phyloP scores from a whole-genome alignment of 1,140 invertebrate species.

The Drosophila kepulauana region DNA sequence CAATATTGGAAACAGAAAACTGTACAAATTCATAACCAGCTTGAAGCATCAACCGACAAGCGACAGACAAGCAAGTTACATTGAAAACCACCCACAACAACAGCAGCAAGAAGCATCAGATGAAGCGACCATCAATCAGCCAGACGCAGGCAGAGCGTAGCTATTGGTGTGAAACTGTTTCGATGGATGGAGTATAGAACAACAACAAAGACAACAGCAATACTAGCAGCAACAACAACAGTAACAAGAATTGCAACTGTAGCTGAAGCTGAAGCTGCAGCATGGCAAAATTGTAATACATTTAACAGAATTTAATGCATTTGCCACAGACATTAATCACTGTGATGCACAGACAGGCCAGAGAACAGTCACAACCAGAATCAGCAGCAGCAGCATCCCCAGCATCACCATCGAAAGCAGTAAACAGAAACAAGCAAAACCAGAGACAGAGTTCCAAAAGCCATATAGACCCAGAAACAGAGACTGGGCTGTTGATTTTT shows the following conservation, averaged over 20 bases:
- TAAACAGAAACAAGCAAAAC: background rate
- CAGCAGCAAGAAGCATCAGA: slow-evolving; percentile 49
- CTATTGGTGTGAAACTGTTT: slow-evolving; percentile 73
- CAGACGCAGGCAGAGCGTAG: slow-evolving; percentile 65
- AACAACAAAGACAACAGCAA: background rate
- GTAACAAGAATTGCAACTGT: slow-evolving; percentile 31
- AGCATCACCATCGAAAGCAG: slow-evolving; percentile 1
- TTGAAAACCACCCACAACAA: slow-evolving; percentile 43
- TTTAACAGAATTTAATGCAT: slow-evolving; percentile 84
- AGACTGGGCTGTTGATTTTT: slow-evolving; percentile 72
- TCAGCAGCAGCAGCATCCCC: slow-evolving; percentile 16
- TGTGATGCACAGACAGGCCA: slow-evolving; percentile 81
- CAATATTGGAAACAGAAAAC: slow-evolving; percentile 53
- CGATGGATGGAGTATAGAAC: slow-evolving; percentile 9
- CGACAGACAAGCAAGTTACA: slow-evolving; percentile 63
- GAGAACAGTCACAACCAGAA: slow-evolving; percentile 42
- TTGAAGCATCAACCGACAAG: slow-evolving; percentile 20
- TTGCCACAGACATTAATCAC: slow-evolving; percentile 84
- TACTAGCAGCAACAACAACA: slow-evolving; percentile 6
- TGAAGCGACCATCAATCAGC: slow-evolving; percentile 76
- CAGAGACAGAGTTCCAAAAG: background rate
- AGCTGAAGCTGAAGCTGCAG: slow-evolving; percentile 23
- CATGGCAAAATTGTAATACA: slow-evolving; percentile 83
- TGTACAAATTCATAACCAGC: slow-evolving; percentile 73
- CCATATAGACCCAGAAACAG: slow-evolving; percentile 18